Percentiles rank a stretch among this genome's conserved stretches.
These are phyloP conservation scores for Mylabris sibirica DNA, from an alignment of 2,888 invertebrate species.

Conservation along the genomic window DNA sequence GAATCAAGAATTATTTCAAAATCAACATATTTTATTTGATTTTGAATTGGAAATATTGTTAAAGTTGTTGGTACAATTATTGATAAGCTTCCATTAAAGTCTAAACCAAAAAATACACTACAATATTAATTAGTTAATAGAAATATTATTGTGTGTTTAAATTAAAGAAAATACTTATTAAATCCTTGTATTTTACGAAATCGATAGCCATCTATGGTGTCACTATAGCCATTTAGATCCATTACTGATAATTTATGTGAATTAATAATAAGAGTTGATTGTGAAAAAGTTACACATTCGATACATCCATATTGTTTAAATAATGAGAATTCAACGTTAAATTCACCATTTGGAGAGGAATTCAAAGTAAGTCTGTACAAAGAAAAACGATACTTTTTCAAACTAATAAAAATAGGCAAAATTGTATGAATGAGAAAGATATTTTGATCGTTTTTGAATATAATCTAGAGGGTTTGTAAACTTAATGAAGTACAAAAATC, in stretches of 20 bases:
- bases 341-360: neutral
- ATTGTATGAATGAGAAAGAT: too few species aligned
- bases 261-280: constrained; percentile 35
- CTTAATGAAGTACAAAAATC: too few species aligned
- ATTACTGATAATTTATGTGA: constrained; percentile 32
- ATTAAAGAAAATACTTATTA: constrained; percentile 32
- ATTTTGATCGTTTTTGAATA: too few species aligned
- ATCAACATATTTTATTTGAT: constrained; percentile 34
- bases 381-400: neutral
- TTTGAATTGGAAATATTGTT: constrained; percentile 35
- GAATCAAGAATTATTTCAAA: constrained; percentile 32
- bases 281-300: constrained; percentile 26
- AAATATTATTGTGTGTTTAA: constrained; percentile 11
- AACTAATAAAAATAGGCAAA: too few species aligned
- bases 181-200: constrained; percentile 1
- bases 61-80: constrained; percentile 38
- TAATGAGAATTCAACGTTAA: neutral
- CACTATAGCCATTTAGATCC: constrained; percentile 26
- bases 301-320: neutral
- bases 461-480: too few species aligned
- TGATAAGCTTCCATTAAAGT: constrained; percentile 37
- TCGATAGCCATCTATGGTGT: neutral
- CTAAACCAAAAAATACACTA: constrained; percentile 42
- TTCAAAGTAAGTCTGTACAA: neutral
- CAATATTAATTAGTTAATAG: constrained; percentile 28